Percentiles rank a stretch among this genome's conserved stretches.
Conservation (phyloP, 2,888 invertebrate genomes). For the Eristalinus aeneus region DNA sequence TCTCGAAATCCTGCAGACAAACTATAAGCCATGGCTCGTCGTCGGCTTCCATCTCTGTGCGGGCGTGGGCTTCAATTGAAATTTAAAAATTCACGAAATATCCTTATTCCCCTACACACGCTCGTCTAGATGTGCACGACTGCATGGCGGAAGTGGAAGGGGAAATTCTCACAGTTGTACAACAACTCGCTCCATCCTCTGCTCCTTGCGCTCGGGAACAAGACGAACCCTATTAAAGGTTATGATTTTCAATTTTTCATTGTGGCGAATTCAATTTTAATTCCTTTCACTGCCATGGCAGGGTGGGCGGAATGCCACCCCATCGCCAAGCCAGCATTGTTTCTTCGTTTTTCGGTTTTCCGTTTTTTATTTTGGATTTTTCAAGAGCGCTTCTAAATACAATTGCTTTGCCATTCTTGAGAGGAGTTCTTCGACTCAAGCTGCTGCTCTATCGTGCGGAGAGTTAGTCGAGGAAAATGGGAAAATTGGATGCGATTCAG, state of each 20-base stretch:
- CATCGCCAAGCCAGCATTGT: constrained; percentile 5
- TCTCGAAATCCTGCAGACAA: not conserved
- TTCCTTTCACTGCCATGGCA: constrained; percentile 31
- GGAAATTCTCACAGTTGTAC: not conserved
- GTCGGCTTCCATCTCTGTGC: not conserved
- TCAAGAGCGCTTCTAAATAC: constrained; percentile 38
- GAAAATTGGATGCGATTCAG: constrained; percentile 64
- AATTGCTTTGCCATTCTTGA: constrained; percentile 50
- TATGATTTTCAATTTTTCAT: constrained; percentile 71
- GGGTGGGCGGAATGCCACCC: not conserved
- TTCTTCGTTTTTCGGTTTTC: constrained; percentile 2
- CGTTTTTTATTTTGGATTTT: no score
- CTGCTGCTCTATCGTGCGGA: not conserved
- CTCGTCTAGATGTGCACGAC: not conserved
- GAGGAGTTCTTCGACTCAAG: constrained; percentile 15
- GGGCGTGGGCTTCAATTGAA: constrained; percentile 44
- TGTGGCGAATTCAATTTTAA: constrained; percentile 66
- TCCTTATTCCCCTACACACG: not conserved
- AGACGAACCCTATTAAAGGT: constrained; percentile 53
- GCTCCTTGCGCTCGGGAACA: constrained; percentile 13
- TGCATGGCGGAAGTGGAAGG: not conserved
- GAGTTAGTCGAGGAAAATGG: constrained; percentile 41
- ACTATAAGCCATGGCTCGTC: not conserved
- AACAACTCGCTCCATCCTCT: not conserved
- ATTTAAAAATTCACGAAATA: constrained; percentile 68